Base-by-base conservation (phyloP, 2,113 vertebrate genomes). In the Lycaon pictus region DNA sequence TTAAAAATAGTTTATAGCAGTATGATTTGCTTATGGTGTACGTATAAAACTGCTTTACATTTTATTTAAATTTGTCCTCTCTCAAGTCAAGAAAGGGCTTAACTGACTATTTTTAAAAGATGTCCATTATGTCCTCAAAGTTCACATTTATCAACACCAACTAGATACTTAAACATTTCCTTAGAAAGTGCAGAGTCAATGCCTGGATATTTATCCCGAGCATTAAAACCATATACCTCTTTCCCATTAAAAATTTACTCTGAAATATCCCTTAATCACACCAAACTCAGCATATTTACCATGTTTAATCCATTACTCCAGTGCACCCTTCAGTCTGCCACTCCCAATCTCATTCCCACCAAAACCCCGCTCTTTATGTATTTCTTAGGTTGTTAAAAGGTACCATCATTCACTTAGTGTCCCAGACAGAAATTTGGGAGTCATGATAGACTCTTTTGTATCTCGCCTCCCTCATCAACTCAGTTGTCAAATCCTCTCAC, bases 21-120 rank as follows among this genome's bases (percentile, higher is more conserved):
- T 91, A 55, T 91, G 19, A 91, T 51, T 85, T 87, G 37, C 37
- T 90, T 95, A 86, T 58, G n/a, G 15, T 85, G 1, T 37, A 58
- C 16, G 35, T 88, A 72, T 79, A 92, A 94, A 88, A 88, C 29
- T 80, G 11, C 23, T 83, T 92, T 92, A 96, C 81, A 88, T 72
- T 87, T 53, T 55, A 65, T 16, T 62, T 94, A 96, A 92, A 93
- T 76, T 65, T 96, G n/a, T 88, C 53, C 83, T 65, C 63, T 95
- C 17, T 62, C 10, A 16, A 9, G 32, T 80, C 17, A 55, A 58
- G 37, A 84, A 83, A 84, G 10, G 7, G 22, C 65, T 88, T 85
- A 90, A 58, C 11, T 62, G 20, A 69, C 77, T 81, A 60, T 80
- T 95, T 51, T 53, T 5, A 83, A 93, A 92, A 3, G 12, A 2